A percentile compares a stretch with the other conserved stretches of the same genome.
phyloP scores from a whole-genome alignment of 2,888 invertebrate species.

The Oeneis ivallda region DNA sequence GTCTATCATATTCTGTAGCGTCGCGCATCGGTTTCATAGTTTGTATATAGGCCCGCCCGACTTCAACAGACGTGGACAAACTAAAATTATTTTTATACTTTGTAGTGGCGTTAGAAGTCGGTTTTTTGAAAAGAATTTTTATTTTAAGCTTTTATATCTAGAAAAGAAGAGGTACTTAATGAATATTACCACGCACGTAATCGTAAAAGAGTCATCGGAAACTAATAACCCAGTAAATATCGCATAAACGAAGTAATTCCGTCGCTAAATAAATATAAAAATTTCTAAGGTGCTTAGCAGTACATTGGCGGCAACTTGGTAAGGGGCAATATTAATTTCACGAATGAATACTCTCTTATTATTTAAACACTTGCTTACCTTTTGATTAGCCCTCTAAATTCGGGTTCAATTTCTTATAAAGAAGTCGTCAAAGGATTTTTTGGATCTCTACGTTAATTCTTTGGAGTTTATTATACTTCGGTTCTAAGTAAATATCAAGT shows the following conservation, averaged over 20 bases:
- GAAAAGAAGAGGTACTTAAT: too few relatives aligned
- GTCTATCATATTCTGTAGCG: too few relatives aligned
- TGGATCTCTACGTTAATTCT: not conserved
- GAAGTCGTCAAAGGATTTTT: not conserved
- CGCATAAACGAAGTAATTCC: slow-evolving; percentile 26
- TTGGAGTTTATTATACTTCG: too few relatives aligned
- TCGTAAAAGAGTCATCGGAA: slow-evolving; percentile 12
- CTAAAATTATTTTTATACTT: too few relatives aligned
- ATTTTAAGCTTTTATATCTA: too few relatives aligned
- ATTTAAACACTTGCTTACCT: slow-evolving; percentile 18
- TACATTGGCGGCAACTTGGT: not conserved
- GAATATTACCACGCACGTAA: not conserved
- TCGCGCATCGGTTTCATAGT: too few relatives aligned
- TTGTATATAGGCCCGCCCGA: too few relatives aligned
- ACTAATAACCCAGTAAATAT: slow-evolving; percentile 34
- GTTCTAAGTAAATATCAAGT: too few relatives aligned
- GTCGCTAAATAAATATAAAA: slow-evolving; percentile 37
- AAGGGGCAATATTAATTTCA: slow-evolving; percentile 22
- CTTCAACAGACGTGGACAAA: too few relatives aligned
- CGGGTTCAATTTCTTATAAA: not conserved
- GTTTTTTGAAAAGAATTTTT: too few relatives aligned
- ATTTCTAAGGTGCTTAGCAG: slow-evolving; percentile 32
- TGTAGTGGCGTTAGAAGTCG: too few relatives aligned
- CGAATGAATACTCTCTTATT: slow-evolving; percentile 17
- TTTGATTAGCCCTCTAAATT: not conserved